Evolutionary conservation across 2,113 vertebrate species (phyloP).

Genomic region (Loxodonta africana): DNA sequence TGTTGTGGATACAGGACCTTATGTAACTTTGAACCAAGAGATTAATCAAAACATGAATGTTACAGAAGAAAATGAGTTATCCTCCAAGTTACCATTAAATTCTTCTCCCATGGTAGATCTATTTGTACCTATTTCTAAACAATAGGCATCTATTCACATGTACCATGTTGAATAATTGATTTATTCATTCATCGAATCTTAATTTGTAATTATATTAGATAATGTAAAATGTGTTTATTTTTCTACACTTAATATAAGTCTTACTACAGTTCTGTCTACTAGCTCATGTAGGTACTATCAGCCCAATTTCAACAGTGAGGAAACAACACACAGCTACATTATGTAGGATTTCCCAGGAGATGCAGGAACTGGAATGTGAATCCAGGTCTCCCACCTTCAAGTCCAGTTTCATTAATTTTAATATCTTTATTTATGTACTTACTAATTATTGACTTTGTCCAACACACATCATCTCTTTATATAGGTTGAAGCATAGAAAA

Average conservation of each 20-base stretch:
- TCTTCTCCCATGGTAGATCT: neutral
- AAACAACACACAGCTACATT: too few species aligned
- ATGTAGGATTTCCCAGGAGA: too few species aligned
- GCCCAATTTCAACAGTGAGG: too few species aligned
- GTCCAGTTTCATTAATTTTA: too few species aligned
- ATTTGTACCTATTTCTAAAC: neutral
- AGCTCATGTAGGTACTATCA: neutral
- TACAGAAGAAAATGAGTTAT: neutral
- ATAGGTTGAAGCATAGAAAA: too few species aligned
- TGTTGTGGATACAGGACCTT: neutral
- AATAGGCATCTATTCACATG: neutral
- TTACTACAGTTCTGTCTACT: neutral
- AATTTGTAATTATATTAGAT: neutral
- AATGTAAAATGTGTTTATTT: neutral
- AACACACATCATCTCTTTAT: too few species aligned
- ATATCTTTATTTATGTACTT: too few species aligned
- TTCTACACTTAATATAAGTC: neutral
- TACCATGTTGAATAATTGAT: neutral
- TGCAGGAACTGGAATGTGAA: too few species aligned
- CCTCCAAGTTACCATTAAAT: neutral
- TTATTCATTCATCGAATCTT: neutral
- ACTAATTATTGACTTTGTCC: too few species aligned
- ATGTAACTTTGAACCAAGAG: neutral
- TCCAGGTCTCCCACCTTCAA: too few species aligned
- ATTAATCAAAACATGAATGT: neutral